Percentiles rank a stretch among this genome's conserved stretches.
These are phyloP conservation scores for Rhabdophis nuchalis DNA, from an alignment of 2,797 vertebrate species.

Conservation along the genomic window DNA sequence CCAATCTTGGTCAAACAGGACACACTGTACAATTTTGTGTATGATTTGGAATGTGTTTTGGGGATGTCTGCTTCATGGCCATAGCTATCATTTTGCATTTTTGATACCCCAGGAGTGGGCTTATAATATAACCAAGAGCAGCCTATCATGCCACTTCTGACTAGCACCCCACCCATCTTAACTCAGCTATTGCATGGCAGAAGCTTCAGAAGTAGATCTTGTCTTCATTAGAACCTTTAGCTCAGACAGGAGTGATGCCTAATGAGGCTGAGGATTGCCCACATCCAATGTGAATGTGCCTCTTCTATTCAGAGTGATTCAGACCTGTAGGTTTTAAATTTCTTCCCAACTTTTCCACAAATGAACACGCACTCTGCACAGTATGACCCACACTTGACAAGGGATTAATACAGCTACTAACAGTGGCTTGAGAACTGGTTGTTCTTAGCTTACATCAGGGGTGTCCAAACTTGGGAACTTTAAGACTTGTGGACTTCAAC, in stretches of 20 bases:
- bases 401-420: not conserved
- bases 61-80: not conserved
- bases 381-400: not conserved
- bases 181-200: not conserved
- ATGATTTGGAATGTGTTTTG: not conserved
- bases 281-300: not conserved
- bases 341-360: not conserved
- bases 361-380: not conserved
- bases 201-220: not conserved
- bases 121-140: not conserved
- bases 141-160: not conserved
- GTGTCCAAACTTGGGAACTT: no score
- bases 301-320: not conserved
- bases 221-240: not conserved
- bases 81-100: not conserved
- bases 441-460: not conserved
- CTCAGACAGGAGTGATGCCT: not conserved
- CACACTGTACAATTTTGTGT: not conserved
- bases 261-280: not conserved
- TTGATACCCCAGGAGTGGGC: not conserved
- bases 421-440: not conserved
- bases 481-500: no score
- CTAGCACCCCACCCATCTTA: not conserved
- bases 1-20: not conserved
- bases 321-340: not conserved